Conservation (phyloP, 2,888 invertebrate genomes). For the Polymixis lichenea region DNA sequence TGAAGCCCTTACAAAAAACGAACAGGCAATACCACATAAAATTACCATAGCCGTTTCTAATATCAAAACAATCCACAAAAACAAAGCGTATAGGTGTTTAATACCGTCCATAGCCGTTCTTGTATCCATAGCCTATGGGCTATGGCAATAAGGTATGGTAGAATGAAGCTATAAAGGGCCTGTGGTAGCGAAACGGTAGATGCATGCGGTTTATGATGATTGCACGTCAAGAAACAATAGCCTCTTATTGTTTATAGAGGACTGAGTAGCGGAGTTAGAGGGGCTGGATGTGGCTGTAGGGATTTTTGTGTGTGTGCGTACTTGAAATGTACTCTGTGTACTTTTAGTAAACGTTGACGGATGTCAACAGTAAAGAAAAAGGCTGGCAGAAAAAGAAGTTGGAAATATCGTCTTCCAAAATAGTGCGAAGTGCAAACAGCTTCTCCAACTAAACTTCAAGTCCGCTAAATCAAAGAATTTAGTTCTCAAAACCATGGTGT, state of each 20-base stretch:
- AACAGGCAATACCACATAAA: conserved; percentile 28
- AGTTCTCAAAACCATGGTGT: no score
- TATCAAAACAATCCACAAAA: conserved; percentile 39
- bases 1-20: conserved; percentile 2
- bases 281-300: conserved; percentile 42
- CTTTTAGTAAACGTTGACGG: no score
- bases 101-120: conserved; percentile 25
- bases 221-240: conserved; percentile 82
- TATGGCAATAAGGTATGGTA: conserved; percentile 58
- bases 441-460: not conserved
- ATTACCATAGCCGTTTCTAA: conserved; percentile 46
- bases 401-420: no score
- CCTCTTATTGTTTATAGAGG: conserved; percentile 79
- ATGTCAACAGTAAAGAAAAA: no score
- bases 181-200: conserved; percentile 72
- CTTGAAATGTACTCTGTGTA: no score
- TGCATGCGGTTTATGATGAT: conserved; percentile 83
- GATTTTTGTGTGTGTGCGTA: no score
- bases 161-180: conserved; percentile 66
- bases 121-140: conserved; percentile 45
- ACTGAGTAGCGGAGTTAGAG: conserved; percentile 9
- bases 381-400: no score
- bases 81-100: conserved; percentile 51
- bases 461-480: not conserved
- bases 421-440: not conserved